Conservation (phyloP, 1,140 invertebrate species). For the Oedothorax gibbosus region DNA sequence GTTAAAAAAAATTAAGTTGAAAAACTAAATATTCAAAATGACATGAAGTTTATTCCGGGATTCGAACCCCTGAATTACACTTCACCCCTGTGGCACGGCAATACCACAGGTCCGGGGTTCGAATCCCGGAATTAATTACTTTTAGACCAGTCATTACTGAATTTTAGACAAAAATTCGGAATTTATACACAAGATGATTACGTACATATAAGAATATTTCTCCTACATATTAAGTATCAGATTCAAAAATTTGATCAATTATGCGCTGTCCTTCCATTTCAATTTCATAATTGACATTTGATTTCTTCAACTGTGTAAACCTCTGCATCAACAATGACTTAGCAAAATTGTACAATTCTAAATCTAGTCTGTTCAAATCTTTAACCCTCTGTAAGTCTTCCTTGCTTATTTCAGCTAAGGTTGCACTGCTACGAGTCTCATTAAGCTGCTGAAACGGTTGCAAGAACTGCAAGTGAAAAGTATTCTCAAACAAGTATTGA, state of each 20-base stretch:
- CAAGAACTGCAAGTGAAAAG: slow-evolving; percentile 92
- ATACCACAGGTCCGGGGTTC: no score
- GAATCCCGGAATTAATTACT: no score
- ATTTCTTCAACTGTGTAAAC: slow-evolving; percentile 70
- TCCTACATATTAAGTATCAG: slow-evolving; percentile 4
- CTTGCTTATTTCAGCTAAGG: slow-evolving; percentile 78
- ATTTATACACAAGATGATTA: no score
- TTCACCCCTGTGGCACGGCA: no score
- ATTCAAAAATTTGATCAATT: slow-evolving; percentile 46
- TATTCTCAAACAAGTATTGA: slow-evolving; percentile 97
- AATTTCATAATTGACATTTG: neutral
- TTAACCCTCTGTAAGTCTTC: slow-evolving; percentile 82
- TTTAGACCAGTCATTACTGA: no score
- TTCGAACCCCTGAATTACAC: no score
- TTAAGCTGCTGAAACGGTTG: slow-evolving; percentile 91
- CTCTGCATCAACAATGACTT: slow-evolving; percentile 87
- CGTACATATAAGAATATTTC: no score
- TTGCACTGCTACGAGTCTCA: slow-evolving; percentile 83
- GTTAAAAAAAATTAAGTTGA: no score
- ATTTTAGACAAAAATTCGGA: no score
- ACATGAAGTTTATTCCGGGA: no score
- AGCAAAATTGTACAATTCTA: slow-evolving; percentile 94
- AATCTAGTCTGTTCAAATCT: slow-evolving; percentile 87
- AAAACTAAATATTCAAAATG: no score
- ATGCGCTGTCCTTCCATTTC: neutral